A percentile compares a stretch with the other conserved stretches of the same genome.
Conservation (phyloP, 2,797 vertebrate species). For the Cyclopterus lumpus region DNA sequence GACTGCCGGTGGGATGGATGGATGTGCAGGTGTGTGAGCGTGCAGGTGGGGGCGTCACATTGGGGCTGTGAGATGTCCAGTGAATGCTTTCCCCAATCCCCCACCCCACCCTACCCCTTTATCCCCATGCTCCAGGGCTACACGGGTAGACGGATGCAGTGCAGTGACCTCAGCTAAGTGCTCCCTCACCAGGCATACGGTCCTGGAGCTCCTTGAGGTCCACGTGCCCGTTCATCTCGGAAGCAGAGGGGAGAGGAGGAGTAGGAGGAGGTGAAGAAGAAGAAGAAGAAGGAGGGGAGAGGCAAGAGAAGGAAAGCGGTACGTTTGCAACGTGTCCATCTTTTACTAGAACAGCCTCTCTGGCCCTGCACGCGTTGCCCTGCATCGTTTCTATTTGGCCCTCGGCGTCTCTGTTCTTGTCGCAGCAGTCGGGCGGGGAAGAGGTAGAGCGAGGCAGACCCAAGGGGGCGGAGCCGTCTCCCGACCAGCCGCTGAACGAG, state of each 20-base stretch:
- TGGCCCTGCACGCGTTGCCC: conserved; percentile 15
- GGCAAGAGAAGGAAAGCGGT: conserved; percentile 81
- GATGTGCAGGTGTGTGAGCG: conserved; percentile 58
- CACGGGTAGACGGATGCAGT: conserved; percentile 76
- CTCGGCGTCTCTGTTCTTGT: conserved; percentile 45
- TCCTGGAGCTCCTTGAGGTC: conserved; percentile 88
- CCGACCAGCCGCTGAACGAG: conserved; percentile 76
- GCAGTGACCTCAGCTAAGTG: conserved; percentile 84
- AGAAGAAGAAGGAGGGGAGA: conserved; percentile 81
- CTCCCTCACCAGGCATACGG: conserved; percentile 96
- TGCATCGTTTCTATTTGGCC: conserved; percentile 28
- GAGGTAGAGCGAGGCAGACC: conserved; percentile 70
- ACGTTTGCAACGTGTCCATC: conserved; percentile 83
- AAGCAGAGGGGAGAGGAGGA: conserved; percentile 82
- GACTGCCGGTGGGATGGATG: conserved; percentile 57
- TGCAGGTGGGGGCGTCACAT: conserved; percentile 41
- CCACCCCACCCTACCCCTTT: conserved; percentile 13
- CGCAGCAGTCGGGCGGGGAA: conserved; percentile 49
- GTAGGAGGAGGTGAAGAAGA: conserved; percentile 78
- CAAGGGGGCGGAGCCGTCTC: conserved; percentile 83
- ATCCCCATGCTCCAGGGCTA: conserved; percentile 41
- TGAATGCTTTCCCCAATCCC: conserved; percentile 39
- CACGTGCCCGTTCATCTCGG: conserved; percentile 81
- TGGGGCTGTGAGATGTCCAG: conserved; percentile 59
- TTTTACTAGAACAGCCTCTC: conserved; percentile 48